Evolutionary conservation across 2,113 vertebrate genomes (phyloP).

Genomic region (Saguinus imperator): DNA sequence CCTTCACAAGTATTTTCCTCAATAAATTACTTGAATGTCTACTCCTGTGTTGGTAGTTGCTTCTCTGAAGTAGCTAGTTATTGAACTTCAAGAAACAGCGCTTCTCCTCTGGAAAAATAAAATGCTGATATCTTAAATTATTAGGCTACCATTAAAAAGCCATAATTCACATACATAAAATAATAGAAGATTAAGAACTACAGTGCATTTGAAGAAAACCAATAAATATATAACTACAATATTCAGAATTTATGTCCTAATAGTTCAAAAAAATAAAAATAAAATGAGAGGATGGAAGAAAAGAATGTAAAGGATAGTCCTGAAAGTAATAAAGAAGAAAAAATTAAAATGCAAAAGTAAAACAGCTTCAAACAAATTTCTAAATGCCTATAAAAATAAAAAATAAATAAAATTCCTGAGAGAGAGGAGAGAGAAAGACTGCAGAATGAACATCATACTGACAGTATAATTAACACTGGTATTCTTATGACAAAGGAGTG

Average conservation of each 20-base stretch:
- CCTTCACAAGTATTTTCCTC: background rate
- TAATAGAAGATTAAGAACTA: background rate
- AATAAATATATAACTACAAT: background rate
- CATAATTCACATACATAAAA: background rate
- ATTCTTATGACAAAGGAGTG: background rate
- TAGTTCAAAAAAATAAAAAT: background rate
- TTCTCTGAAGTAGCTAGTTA: background rate
- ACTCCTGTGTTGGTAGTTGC: background rate
- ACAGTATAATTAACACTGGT: background rate
- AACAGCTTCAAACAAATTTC: background rate
- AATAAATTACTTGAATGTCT: background rate
- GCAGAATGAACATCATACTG: background rate
- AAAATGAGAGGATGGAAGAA: background rate
- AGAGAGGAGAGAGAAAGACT: background rate
- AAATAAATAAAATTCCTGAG: background rate
- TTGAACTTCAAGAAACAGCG: background rate
- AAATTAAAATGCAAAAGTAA: background rate
- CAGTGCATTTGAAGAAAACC: background rate
- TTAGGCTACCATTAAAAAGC: background rate
- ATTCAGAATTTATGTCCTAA: background rate
- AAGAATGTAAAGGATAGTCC: background rate
- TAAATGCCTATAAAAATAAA: background rate
- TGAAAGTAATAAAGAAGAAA: background rate
- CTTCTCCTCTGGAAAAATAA: background rate
- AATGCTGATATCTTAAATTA: background rate